Percentiles rank a stretch among this genome's conserved stretches.
Evolutionary conservation across 2,113 vertebrate genomes (phyloP).

Genomic region (Zapus hudsonius): DNA sequence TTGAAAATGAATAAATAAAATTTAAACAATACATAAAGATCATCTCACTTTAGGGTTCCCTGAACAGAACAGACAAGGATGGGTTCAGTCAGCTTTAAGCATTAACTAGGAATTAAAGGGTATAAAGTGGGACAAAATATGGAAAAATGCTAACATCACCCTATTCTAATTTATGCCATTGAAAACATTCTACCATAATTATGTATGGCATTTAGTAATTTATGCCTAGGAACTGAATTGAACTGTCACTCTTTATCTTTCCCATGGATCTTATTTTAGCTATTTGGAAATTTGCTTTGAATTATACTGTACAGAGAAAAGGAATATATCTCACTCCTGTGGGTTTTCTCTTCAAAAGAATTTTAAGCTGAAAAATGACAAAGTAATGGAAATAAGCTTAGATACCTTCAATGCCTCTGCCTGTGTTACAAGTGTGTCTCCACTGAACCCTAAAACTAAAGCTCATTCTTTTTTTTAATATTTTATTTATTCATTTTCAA

Average conservation of each 20-base stretch:
- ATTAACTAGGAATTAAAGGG: background rate
- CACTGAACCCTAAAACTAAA: slow-evolving; percentile 69
- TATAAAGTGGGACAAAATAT: background rate
- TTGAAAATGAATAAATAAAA: too few relatives aligned
- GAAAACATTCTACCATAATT: background rate
- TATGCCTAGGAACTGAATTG: slow-evolving; percentile 9
- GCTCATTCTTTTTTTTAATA: slow-evolving; percentile 55
- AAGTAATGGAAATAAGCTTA: slow-evolving; percentile 67
- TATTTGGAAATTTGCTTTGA: slow-evolving; percentile 74
- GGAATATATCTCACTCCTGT: slow-evolving; percentile 49
- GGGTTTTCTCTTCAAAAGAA: background rate
- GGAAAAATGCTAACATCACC: background rate
- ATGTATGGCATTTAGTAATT: background rate
- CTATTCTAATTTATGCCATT: background rate
- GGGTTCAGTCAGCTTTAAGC: slow-evolving; percentile 21
- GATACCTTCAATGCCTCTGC: slow-evolving; percentile 65
- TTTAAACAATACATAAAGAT: background rate
- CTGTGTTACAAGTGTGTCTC: slow-evolving; percentile 71
- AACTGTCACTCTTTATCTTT: too few relatives aligned
- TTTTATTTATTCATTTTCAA: too few relatives aligned
- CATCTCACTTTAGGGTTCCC: background rate
- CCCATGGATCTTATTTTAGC: background rate
- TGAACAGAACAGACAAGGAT: background rate
- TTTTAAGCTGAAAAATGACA: background rate
- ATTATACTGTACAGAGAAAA: slow-evolving; percentile 56